These are phyloP conservation scores for Napeogenes inachia DNA, from an alignment of 2,888 invertebrate species.

Conservation along the genomic window DNA sequence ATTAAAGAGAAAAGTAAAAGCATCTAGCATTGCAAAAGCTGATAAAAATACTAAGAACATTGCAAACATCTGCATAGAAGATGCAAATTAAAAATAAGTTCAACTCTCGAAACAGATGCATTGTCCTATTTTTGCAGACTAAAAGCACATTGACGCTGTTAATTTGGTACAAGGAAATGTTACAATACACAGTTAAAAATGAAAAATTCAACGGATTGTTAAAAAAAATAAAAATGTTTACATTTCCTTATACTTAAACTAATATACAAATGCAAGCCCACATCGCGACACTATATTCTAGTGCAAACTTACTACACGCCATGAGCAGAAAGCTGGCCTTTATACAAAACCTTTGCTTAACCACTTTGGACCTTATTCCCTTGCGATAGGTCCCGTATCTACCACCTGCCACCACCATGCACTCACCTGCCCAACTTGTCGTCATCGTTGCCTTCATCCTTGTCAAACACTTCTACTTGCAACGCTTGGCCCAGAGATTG, in stretches of 20 bases:
- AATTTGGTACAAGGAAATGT: slow-evolving; percentile 12
- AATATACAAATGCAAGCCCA: neutral
- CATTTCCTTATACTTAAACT: slow-evolving; percentile 13
- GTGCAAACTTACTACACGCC: neutral
- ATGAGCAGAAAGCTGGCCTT: neutral
- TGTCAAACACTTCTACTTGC: slow-evolving; percentile 88
- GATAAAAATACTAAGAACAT: slow-evolving; percentile 10
- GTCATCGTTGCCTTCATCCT: slow-evolving; percentile 90
- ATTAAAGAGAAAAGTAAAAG: neutral
- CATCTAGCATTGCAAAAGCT: slow-evolving; percentile 11
- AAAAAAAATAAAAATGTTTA: neutral
- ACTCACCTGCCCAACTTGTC: slow-evolving; percentile 92
- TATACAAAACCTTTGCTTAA: neutral
- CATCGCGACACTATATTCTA: slow-evolving; percentile 6
- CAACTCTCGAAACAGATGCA: slow-evolving; percentile 6
- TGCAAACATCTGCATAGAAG: neutral
- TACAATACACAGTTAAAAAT: neutral
- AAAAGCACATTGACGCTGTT: slow-evolving; percentile 11
- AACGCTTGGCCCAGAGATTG: slow-evolving; percentile 84
- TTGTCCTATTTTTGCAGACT: neutral
- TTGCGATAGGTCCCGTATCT: slow-evolving; percentile 3
- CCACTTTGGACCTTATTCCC: slow-evolving; percentile 11
- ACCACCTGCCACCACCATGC: slow-evolving; percentile 31
- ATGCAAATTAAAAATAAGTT: too few relatives aligned
- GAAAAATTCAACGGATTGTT: too few relatives aligned